Evolutionary conservation across 2,797 vertebrate species (phyloP), one percentile per base, ranked within the genome.

Genomic region (Triplophysa yarkandensis): DNA sequence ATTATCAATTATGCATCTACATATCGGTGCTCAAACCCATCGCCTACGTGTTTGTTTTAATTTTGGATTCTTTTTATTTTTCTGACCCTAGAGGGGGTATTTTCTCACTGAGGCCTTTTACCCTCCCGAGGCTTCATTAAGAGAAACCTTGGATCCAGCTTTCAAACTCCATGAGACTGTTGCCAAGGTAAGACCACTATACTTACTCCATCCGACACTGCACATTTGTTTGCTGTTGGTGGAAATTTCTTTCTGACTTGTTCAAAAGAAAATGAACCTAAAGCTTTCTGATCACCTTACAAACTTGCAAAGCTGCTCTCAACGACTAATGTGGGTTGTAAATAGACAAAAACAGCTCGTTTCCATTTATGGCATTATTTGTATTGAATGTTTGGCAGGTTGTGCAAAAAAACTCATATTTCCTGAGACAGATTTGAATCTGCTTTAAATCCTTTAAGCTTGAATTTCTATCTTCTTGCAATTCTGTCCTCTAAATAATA

Each of bases 41-140:
- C 48, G 32, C 32, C 19, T 65, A 10, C 3, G 66, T 63, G 8
- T 68, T n/a, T 61, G 44, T 34, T 48, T 36, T 30, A 27, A 52
- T 43, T 7, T 27, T 61, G 57, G 5, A 57, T 74, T 63, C 25
- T n/a, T 50, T 0, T 61, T 14, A 65, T 52, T 54, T 36, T 69
- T 76, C 79, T 41, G 46, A 77, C 69, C 68, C 73, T 66, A 79
- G 80, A 79, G 64, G 66, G 67, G 67, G 39, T 89, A 87, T 84
- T 95, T 97, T 85, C 89, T 96, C 78, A 92, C 91, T 0, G 96
- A 98, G 85, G 95, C 93, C 57, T 80, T 94, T 85, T 95, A 94
- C 81, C 86, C 89, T 78, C 83, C 79, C 10, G 81, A 65, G 77
- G 80, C 86, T 63, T 90, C 85, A 36, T 83, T 80, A 85, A 82